Percentiles rank a stretch among this genome's conserved stretches.
These are phyloP conservation scores for Tinamus major DNA, from an alignment of 2,797 vertebrate species.

Conservation along the genomic window DNA sequence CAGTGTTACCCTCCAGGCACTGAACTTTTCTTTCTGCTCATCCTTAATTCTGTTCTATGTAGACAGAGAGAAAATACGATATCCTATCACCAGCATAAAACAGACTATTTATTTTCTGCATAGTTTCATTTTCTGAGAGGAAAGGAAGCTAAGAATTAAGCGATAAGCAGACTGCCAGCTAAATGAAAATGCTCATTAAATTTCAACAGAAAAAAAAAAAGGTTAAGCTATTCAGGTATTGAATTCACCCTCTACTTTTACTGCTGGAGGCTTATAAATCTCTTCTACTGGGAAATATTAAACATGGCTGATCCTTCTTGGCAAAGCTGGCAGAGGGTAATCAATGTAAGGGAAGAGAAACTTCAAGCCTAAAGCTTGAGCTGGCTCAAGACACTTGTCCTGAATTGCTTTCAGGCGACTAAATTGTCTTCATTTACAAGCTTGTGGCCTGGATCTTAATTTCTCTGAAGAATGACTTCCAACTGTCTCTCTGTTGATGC, in stretches of 20 bases:
- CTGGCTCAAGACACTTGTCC: background rate
- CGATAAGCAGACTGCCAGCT: background rate
- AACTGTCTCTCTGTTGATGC: background rate
- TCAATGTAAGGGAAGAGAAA: constrained; percentile 14
- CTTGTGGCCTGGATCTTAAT: background rate
- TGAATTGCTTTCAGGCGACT: background rate
- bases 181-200: constrained; percentile 13
- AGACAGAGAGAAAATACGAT: background rate
- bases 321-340: background rate
- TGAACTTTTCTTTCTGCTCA: background rate
- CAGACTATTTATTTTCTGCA: background rate
- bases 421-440: background rate
- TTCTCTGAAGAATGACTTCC: background rate
- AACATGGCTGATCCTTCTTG: constrained; percentile 2
- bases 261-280: constrained; percentile 1
- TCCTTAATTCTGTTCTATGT: background rate
- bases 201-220: constrained; percentile 42
- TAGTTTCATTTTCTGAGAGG: background rate
- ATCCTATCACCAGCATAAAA: background rate
- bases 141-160: constrained; percentile 14
- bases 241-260: constrained; percentile 6
- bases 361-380: background rate
- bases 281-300: constrained; percentile 24
- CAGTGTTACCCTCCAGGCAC: background rate
- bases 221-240: background rate